Base-by-base conservation (phyloP, 2,888 invertebrate genomes). In the Dinocampus coccinellae region DNA sequence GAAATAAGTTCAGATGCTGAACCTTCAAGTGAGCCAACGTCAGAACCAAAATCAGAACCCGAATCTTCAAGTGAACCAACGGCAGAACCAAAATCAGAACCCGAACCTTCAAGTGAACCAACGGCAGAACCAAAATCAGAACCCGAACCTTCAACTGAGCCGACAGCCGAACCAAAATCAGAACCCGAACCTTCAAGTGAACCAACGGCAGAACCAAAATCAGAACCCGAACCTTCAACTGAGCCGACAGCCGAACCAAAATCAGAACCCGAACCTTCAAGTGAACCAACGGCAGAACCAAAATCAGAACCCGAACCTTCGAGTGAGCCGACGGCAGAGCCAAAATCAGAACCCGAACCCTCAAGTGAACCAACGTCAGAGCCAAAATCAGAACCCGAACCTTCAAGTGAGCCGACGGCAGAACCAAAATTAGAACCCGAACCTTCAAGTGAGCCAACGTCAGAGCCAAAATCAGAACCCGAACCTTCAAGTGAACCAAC, bases 101-200 rank as follows among this genome's bases (percentile, higher is more conserved):
- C 85, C 0, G 80, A 85, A 73, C 70, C 79, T 10, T 71, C 77
- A 58, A 72, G 85, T 2, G 79, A 81, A 77, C 75, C 85, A 0
- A 78, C 82, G 52, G 82, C 85, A 1, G 81, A 84, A 74, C 80
- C 82, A 57, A 76, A 82, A 73, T 73, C 82, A 11, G 81, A 80
- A 29, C 64, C 83, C 1, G 82, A 84, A 75, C 84, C 81, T 2
- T 85, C 81, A 0, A 65, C 65, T 9, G 76, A 76, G 88, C 67
- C 76, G 57, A 73, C 72, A 76, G 81, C 13, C 77, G 80, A 33
- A 83, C 82, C 75, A 63, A 64, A 75, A 69, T 68, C 74, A 66
- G 73, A 82, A 73, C 79, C 78, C 22, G 82, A 80, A 69, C 78
- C 82, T 2, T 84, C 87, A 3, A 86, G 88, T 75, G 79, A 83